Base-by-base conservation (phyloP, 2,797 vertebrate species). In the Trachops cirrhosus region DNA sequence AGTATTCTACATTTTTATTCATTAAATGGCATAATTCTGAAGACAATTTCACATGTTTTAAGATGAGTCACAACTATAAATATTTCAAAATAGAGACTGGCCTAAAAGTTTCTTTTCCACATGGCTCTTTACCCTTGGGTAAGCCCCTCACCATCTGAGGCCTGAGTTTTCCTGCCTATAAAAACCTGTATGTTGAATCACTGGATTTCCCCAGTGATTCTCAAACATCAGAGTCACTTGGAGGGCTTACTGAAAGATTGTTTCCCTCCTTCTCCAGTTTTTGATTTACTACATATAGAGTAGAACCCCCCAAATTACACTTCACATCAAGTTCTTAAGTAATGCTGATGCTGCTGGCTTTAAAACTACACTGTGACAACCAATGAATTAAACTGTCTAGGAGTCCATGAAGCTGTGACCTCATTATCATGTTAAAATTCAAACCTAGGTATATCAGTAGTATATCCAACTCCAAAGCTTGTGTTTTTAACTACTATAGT, bases 21-120 rank as follows among this genome's bases (percentile, higher is more conserved):
- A 77, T 54, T 48, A 85, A 77, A 54, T 86, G 26, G 7, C 6
- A 90, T 54, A 94, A 87, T 18, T 12, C 39, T 93, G 52, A 9
- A 91, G 50, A 73, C 18, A n/a, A 11, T 80, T 89, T 29, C 12
- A 70, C 46, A 85, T 57, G 14, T 70, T 95, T 78, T 37, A 48
- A 93, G 50, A 83, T 80, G 80, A 96, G 18, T 57, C 46, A 84
- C 22, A 92, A 4, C 16, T 62, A 91, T 32, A 89, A 93, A 54
- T 85, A 50, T 52, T 68, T 89, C 59, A 93, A 64, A 89, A 29
- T 77, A 71, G 32, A 93, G 8, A 57, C 21, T 71, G 57, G 12
- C 22, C 46, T 64, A 70, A 11, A 48, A 48, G 29, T 82, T 87
- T 85, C 59, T 94, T 83, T 71, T 92, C 44, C 54, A 92, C 59